A percentile compares a stretch with the other conserved stretches of the same genome.
Conservation (phyloP, 2,888 invertebrate species). For the Argyra leucocephala region DNA sequence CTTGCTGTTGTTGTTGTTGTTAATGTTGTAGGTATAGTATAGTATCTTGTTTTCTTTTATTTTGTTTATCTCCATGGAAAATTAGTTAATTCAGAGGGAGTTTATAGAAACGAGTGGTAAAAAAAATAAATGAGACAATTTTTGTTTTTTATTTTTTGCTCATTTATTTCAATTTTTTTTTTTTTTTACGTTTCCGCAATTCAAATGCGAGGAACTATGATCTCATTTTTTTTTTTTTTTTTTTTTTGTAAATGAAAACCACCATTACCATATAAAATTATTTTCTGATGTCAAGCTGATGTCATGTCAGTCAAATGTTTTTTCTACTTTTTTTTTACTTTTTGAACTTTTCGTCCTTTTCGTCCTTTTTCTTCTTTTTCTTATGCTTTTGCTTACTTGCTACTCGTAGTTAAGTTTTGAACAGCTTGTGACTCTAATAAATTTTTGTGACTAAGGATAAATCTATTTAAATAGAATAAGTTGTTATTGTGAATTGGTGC, state of each 20-base stretch:
- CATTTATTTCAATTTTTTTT: neutral
- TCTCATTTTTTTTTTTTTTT: neutral
- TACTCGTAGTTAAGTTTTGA: neutral
- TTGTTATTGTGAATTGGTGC: conserved; percentile 6
- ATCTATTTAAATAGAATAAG: neutral
- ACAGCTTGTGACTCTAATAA: neutral
- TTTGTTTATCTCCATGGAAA: conserved; percentile 1
- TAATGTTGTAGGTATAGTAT: neutral
- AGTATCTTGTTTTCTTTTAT: neutral
- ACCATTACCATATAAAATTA: neutral
- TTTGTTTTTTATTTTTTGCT: neutral
- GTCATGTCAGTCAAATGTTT: neutral
- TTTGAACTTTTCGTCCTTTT: neutral
- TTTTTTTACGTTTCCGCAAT: neutral
- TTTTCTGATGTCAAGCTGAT: neutral
- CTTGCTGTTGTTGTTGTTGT: too few species aligned
- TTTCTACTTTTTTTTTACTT: too few species aligned
- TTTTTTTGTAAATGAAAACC: neutral
- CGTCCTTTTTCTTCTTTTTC: neutral
- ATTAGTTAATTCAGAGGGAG: neutral
- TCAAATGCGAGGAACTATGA: neutral
- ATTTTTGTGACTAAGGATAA: neutral
- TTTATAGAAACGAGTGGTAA: neutral
- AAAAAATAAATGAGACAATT: neutral
- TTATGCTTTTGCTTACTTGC: neutral